A percentile compares a stretch with the other conserved stretches of the same genome.
Conservation (phyloP, 2,888 invertebrate genomes). For the Marronus borbonicus region DNA sequence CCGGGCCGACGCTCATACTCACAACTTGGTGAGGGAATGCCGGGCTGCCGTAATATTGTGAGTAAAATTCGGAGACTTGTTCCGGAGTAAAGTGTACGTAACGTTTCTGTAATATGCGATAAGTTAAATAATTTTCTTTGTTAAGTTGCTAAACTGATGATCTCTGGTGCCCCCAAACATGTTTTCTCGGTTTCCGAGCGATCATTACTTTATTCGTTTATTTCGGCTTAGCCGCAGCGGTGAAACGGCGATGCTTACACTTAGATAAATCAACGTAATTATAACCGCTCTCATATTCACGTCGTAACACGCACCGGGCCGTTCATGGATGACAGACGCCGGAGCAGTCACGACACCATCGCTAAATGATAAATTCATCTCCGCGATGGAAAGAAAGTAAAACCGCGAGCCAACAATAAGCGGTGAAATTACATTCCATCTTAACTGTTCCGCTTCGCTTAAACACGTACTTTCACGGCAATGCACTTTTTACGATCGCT, state of each 20-base stretch:
- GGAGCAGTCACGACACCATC: not conserved
- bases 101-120: conserved; percentile 73
- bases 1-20: conserved; percentile 84
- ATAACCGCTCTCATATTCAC: no score
- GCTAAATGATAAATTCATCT: not conserved
- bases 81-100: conserved; percentile 84
- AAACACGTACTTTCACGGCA: conserved; percentile 26
- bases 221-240: no score
- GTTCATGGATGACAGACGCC: no score
- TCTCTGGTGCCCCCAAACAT: not conserved
- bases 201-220: no score
- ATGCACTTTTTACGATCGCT: not conserved
- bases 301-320: no score
- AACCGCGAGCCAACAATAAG: not conserved
- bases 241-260: no score
- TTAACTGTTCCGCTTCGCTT: conserved; percentile 32
- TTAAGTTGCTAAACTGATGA: not conserved
- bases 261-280: no score
- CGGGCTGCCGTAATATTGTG: conserved; percentile 80
- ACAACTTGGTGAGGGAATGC: conserved; percentile 86
- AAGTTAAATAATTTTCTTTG: no score
- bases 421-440: conserved; percentile 11
- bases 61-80: conserved; percentile 89
- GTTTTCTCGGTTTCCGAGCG: no score
- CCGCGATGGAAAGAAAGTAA: conserved; percentile 6